phyloP scores from a whole-genome alignment of 1,140 invertebrate species.

The Saxidomus purpurata region DNA sequence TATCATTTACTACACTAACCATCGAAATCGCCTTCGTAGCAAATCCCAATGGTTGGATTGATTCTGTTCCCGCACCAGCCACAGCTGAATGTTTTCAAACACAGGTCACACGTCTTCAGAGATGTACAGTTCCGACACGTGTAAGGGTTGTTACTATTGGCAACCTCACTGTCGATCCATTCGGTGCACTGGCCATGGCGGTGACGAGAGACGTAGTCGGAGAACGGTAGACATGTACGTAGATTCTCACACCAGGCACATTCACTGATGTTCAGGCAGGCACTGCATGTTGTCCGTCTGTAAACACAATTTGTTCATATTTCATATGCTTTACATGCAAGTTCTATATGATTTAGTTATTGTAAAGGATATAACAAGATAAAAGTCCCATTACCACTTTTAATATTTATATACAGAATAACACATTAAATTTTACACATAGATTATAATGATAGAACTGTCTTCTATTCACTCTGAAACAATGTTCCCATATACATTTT shows the following conservation, averaged over 20 bases:
- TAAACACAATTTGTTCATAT: background rate
- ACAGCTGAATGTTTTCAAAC: slow-evolving; percentile 94
- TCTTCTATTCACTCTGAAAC: too few relatives aligned
- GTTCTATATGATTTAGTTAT: background rate
- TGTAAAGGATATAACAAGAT: background rate
- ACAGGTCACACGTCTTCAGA: slow-evolving; percentile 93
- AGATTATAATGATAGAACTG: too few relatives aligned
- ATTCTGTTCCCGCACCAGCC: slow-evolving; percentile 97
- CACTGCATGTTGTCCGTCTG: slow-evolving; percentile 91
- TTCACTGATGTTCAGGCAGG: slow-evolving; percentile 94
- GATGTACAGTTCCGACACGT: slow-evolving; percentile 93
- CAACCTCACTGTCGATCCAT: slow-evolving; percentile 92
- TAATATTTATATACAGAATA: too few relatives aligned
- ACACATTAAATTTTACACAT: too few relatives aligned
- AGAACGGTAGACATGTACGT: slow-evolving; percentile 96
- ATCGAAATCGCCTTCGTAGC: slow-evolving; percentile 87
- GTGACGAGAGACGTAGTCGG: slow-evolving; percentile 97
- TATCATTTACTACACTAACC: slow-evolving; percentile 74
- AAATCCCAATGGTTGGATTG: slow-evolving; percentile 94
- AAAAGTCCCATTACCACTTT: too few relatives aligned
- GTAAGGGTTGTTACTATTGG: slow-evolving; percentile 68
- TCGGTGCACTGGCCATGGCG: slow-evolving; percentile 96
- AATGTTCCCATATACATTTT: too few relatives aligned
- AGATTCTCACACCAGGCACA: slow-evolving; percentile 98
- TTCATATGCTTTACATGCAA: background rate